phyloP scores from a whole-genome alignment of 1,140 invertebrate species.

The Bombus sibiricus region DNA sequence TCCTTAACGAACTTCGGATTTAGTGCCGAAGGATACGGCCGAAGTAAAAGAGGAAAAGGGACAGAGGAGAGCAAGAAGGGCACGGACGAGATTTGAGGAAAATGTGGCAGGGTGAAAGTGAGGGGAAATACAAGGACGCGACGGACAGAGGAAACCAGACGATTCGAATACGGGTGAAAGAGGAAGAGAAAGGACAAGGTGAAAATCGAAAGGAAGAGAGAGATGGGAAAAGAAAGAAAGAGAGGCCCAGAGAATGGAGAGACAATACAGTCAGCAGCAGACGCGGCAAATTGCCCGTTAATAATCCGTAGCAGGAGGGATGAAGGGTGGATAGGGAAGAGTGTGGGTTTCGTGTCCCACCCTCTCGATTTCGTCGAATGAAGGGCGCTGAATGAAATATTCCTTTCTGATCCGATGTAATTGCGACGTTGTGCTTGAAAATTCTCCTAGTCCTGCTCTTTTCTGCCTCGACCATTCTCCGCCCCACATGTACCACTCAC shows the following conservation, averaged over 20 bases:
- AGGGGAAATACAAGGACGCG: constrained; percentile 7
- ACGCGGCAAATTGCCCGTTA: constrained; percentile 82
- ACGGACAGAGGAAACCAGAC: constrained; percentile 17
- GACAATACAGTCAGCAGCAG: constrained; percentile 82
- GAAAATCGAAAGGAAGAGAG: not conserved
- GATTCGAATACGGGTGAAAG: constrained; percentile 41
- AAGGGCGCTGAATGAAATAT: constrained; percentile 76
- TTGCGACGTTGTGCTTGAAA: constrained; percentile 73
- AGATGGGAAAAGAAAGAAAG: constrained; percentile 43
- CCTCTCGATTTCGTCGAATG: constrained; percentile 66
- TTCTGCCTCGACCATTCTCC: constrained; percentile 24
- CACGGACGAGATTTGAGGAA: constrained; percentile 14
- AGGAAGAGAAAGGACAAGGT: not conserved
- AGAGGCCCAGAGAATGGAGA: constrained; percentile 71
- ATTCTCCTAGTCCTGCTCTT: constrained; percentile 57
- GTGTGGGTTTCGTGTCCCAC: constrained; percentile 34
- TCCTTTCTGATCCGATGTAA: constrained; percentile 81
- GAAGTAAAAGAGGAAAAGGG: not conserved
- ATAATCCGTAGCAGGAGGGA: constrained; percentile 76
- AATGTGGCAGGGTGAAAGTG: constrained; percentile 30
- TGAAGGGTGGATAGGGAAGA: constrained; percentile 36
- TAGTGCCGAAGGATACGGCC: constrained; percentile 35
- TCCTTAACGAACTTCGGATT: constrained; percentile 62
- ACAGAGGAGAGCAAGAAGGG: not conserved
- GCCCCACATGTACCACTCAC: not conserved